Evolutionary conservation across 2,888 invertebrate genomes (phyloP).

Genomic region (Sceliomorpha sp.): DNA sequence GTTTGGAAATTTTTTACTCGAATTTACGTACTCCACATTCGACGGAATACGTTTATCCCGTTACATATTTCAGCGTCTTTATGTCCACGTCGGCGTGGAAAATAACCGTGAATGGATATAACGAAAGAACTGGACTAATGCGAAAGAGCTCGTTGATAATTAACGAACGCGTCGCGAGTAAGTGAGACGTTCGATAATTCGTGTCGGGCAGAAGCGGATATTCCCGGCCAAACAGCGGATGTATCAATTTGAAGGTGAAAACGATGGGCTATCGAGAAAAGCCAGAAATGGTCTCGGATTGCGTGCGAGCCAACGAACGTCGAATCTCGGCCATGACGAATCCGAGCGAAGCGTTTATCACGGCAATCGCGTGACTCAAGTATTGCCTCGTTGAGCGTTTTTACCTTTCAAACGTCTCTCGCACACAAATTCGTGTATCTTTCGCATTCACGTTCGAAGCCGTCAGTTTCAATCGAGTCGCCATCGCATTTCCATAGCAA

Average conservation of each 20-base stretch:
- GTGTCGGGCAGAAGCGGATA: slow-evolving; percentile 14
- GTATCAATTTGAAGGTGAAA: slow-evolving; percentile 39
- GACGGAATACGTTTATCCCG: too few species aligned
- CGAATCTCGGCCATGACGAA: slow-evolving; percentile 45
- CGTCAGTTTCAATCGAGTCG: not conserved
- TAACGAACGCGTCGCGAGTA: slow-evolving; percentile 11
- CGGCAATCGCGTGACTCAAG: slow-evolving; percentile 47
- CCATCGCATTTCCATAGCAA: too few species aligned
- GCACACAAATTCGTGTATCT: slow-evolving; percentile 26
- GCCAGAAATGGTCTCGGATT: slow-evolving; percentile 37
- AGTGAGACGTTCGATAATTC: slow-evolving; percentile 31
- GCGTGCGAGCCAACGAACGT: slow-evolving; percentile 40
- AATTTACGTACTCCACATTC: too few species aligned
- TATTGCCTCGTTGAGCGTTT: slow-evolving; percentile 40
- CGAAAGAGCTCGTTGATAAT: slow-evolving; percentile 6
- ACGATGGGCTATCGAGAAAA: slow-evolving; percentile 16
- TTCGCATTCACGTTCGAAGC: slow-evolving; percentile 14
- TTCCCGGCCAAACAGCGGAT: slow-evolving; percentile 26
- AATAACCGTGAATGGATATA: not conserved
- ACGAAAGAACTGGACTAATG: slow-evolving; percentile 20
- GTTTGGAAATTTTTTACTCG: too few species aligned
- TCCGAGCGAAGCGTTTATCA: slow-evolving; percentile 48
- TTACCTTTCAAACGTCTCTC: slow-evolving; percentile 23
- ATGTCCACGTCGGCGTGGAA: not conserved
- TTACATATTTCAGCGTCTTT: not conserved